Conservation (phyloP, 2,113 vertebrate genomes). For the Antennarius striatus region DNA sequence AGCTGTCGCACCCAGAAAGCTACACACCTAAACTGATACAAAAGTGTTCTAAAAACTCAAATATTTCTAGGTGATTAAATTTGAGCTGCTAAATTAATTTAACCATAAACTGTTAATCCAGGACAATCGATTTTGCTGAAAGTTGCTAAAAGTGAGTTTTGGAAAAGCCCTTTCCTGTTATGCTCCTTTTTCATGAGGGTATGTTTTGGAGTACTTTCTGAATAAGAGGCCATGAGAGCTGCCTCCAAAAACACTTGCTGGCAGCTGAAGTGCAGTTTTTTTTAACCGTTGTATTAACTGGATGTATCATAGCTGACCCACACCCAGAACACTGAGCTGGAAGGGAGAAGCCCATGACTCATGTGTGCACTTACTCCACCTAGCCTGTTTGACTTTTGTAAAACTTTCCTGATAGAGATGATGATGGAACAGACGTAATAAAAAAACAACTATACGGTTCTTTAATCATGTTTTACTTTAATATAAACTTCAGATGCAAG, state of each 20-base stretch:
- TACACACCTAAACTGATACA: neutral
- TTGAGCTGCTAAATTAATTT: neutral
- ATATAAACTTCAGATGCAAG: neutral
- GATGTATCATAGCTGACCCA: slow-evolving; percentile 53
- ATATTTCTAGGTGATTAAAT: neutral
- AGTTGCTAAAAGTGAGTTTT: slow-evolving; percentile 29
- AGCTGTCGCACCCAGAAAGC: slow-evolving; percentile 11
- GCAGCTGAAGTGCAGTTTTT: slow-evolving; percentile 55
- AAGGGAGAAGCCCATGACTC: slow-evolving; percentile 41
- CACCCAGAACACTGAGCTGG: slow-evolving; percentile 37
- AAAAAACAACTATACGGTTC: neutral
- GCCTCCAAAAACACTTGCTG: slow-evolving; percentile 55
- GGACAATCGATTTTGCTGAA: slow-evolving; percentile 4
- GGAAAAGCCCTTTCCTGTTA: slow-evolving; percentile 49
- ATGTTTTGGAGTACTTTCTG: slow-evolving; percentile 51
- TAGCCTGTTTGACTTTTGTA: slow-evolving; percentile 26
- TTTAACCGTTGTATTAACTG: slow-evolving; percentile 55
- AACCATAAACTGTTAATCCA: neutral
- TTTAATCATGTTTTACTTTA: neutral
- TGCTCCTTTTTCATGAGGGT: slow-evolving; percentile 51
- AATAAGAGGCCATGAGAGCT: slow-evolving; percentile 29
- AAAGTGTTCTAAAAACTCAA: slow-evolving; percentile 15
- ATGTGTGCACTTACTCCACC: slow-evolving; percentile 28
- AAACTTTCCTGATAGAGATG: slow-evolving; percentile 7
- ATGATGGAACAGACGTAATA: neutral